Evolutionary conservation across 2,888 invertebrate species (phyloP), one percentile per base, ranked within the genome.

Genomic region (Rotaria sp.): DNA sequence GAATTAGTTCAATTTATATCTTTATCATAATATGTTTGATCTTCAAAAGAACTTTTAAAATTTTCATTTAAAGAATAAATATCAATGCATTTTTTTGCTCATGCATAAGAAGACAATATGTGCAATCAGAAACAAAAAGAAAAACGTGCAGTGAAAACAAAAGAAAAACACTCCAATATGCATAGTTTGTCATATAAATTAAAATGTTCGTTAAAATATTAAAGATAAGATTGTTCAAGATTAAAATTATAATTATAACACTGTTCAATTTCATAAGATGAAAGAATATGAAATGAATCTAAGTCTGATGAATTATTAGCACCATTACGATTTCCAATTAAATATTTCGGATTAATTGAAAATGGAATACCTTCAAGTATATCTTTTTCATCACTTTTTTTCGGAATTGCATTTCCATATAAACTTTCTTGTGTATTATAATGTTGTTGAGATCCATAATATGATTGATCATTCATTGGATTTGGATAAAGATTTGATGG

Each of bases 291-390:
- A 26, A 45, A 41, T n/a, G 80, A 45, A 26, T 80, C 80, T 26
- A 80, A n/a, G 2, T 26, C 26, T 4, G n/a, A 45, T 41, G 45
- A 41, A 80, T 80, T n/a, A 80, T 80, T 80, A 10, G 21, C 24
- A 21, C 13, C 15, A n/a, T 45, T 80, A 2, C 3, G 11, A 11
- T 41, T 80, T 80, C 3, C 13, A 3, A 3, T 18, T n/a, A 80
- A n/a, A 45, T 80, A 80, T 80, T 45, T 80, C 13, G 80, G 80
- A 80, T 80, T 80, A 4, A 80, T 80, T 26, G 11, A 1, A 80
- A 80, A 80, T 45, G 80, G 80, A 26, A 80, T 80, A 80, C 80
- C 38, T 8, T 80, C 80, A 26, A 80, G 41, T 11, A 45, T 45
- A 24, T 41, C 41, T 45, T 80, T 80, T 80, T 80, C 80, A 11